Evolutionary conservation across 35 echinoderm and acorn worm genomes (phyloP), one percentile per base, ranked within the genome.

Genomic region (Ophiothrix spiculata): DNA sequence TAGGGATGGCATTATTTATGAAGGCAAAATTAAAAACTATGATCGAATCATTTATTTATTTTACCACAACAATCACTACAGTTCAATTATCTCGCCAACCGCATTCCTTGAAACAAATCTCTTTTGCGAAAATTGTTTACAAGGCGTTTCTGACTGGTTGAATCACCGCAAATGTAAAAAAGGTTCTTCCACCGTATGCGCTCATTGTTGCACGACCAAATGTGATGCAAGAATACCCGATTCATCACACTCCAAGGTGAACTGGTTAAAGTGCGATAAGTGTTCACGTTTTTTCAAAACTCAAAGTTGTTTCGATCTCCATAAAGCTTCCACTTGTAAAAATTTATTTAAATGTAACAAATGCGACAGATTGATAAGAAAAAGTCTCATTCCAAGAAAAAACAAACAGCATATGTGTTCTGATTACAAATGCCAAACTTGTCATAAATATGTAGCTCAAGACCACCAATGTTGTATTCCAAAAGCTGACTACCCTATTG

Each of bases 61-160:
- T 32, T 64, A 35, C 56, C 76, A 91, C 54, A 35, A 91, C 81
- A 80, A 75, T 60, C 89, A 91, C 38, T 86, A 80, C 75, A 77
- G 80, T 78, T 75, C 86, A 46, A 91, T 91, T 36, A 91, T 83
- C 12, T 91, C 89, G 1, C 77, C 80, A 40, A 80, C 64, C 6
- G 83, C 33, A 1, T 91, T 91, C 69, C 80, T 77, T 33, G 64
- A 79, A 28, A 85, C 73, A 19, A 49, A 32, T 54, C 86, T 86
- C 49, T 86, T 86, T 81, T 91, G 89, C 38, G 77, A 88, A 0
- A 81, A 0, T 15, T 88, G 77, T 64, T 38, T 79, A 31, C 28
- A 38, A 39, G 86, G 77, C 39, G n/a, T 88, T 64, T 21, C 33
- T 69, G 46, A 36, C 12, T 25, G 56, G 80, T 17, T 31, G 1